Percentiles rank a stretch among this genome's conserved stretches.
phyloP scores from a whole-genome alignment of 2,797 vertebrate genomes.

The Xyrichtys novacula region DNA sequence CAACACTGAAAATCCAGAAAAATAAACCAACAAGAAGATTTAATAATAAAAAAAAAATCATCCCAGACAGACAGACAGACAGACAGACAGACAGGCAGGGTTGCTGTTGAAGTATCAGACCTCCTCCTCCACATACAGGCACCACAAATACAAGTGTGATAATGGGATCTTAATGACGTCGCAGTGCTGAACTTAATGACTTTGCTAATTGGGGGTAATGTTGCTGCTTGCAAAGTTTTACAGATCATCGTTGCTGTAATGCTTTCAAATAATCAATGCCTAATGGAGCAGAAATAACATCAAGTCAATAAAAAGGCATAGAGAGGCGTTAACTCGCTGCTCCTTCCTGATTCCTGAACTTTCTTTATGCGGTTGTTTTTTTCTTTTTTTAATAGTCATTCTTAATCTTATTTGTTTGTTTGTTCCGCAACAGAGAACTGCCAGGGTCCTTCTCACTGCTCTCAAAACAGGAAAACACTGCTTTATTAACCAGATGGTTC shows the following conservation, averaged over 20 bases:
- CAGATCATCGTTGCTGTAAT: constrained; percentile 32
- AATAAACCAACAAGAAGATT: background rate
- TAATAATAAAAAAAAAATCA: background rate
- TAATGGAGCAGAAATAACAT: constrained; percentile 38
- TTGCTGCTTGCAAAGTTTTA: constrained; percentile 42
- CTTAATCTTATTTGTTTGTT: constrained; percentile 29
- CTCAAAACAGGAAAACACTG: constrained; percentile 47
- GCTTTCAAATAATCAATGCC: constrained; percentile 45
- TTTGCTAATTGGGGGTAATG: constrained; percentile 46
- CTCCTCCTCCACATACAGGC: background rate
- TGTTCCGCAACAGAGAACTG: constrained; percentile 11
- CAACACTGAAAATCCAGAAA: background rate
- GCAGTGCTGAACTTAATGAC: constrained; percentile 40
- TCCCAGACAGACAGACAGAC: background rate
- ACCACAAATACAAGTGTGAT: constrained; percentile 27
- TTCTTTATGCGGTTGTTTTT: background rate
- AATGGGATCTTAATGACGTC: constrained; percentile 59
- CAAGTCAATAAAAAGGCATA: background rate
- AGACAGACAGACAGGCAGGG: too few relatives aligned
- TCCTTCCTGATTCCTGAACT: background rate
- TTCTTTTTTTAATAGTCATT: too few relatives aligned
- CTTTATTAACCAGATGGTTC: constrained; percentile 59
- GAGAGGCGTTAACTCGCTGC: background rate
- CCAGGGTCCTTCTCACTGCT: constrained; percentile 38
- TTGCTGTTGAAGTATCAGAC: background rate